A percentile compares a stretch with the other conserved stretches of the same genome.
phyloP scores from a whole-genome alignment of 2,113 vertebrate species.

The Clupea harengus region DNA sequence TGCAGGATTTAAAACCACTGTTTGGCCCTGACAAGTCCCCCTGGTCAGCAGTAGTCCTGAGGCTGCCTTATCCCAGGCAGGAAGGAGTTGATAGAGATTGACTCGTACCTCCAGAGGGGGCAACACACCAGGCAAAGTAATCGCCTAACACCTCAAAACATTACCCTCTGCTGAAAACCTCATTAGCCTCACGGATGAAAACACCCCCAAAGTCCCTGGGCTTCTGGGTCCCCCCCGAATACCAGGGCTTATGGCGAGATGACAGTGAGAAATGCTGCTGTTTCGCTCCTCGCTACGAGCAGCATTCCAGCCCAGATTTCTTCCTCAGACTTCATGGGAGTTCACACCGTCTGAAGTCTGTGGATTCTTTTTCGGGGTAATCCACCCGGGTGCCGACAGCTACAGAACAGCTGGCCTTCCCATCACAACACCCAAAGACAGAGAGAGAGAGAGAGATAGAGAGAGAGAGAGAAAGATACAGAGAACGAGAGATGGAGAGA shows the following conservation, averaged over 20 bases:
- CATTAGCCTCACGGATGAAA: neutral
- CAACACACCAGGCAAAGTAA: neutral
- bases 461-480: conserved; percentile 40
- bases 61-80: neutral
- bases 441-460: conserved; percentile 28
- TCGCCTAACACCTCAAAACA: neutral
- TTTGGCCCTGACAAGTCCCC: neutral
- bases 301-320: neutral
- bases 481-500: conserved; percentile 55
- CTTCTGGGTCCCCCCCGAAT: neutral
- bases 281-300: neutral
- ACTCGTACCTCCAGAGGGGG: neutral
- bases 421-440: conserved; percentile 33
- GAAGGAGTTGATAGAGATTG: neutral
- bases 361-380: conserved; percentile 14
- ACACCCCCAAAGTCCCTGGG: no score
- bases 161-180: neutral
- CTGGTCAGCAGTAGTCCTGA: no score
- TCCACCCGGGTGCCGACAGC: conserved; percentile 41
- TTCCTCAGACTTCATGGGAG: conserved; percentile 19
- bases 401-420: conserved; percentile 49
- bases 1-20: neutral
- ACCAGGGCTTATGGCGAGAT: neutral
- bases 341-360: conserved; percentile 49
- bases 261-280: conserved; percentile 8